Conservation (phyloP, 2,113 vertebrate genomes). For the Heterotis niloticus region DNA sequence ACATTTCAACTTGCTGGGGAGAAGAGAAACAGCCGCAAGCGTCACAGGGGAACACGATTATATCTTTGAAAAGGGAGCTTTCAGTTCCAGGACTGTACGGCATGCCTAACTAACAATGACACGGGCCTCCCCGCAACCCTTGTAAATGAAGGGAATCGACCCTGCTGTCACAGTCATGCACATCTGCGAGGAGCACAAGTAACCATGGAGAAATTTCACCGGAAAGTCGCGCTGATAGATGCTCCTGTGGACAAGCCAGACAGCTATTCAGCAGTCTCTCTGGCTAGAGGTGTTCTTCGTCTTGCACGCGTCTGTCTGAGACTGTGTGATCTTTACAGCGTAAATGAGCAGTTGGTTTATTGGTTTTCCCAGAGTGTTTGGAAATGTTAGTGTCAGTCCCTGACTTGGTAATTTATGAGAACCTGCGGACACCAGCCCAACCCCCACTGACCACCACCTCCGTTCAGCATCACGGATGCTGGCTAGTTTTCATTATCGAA, state of each 20-base stretch:
- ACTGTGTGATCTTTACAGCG: constrained; percentile 28
- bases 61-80: constrained; percentile 37
- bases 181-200: constrained; percentile 11
- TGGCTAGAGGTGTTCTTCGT: constrained; percentile 24
- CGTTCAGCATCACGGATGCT: background rate
- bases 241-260: background rate
- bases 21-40: background rate
- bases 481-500: constrained; percentile 35
- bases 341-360: constrained; percentile 34
- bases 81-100: constrained; percentile 31
- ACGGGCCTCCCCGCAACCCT: constrained; percentile 23
- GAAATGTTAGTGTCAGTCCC: constrained; percentile 39
- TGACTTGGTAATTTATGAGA: constrained; percentile 42
- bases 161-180: constrained; percentile 27
- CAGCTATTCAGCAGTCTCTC: constrained; percentile 28
- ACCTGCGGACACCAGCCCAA: background rate
- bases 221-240: constrained; percentile 11
- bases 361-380: constrained; percentile 37
- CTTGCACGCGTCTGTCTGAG: constrained; percentile 20
- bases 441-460: background rate
- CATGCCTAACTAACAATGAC: constrained; percentile 40
- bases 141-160: constrained; percentile 32
- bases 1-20: constrained; percentile 14
- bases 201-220: constrained; percentile 1
- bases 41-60: constrained; percentile 31